A percentile compares a stretch with the other conserved stretches of the same genome.
phyloP scores from a whole-genome alignment of 2,797 vertebrate species.

The Moxostoma hubbsi region DNA sequence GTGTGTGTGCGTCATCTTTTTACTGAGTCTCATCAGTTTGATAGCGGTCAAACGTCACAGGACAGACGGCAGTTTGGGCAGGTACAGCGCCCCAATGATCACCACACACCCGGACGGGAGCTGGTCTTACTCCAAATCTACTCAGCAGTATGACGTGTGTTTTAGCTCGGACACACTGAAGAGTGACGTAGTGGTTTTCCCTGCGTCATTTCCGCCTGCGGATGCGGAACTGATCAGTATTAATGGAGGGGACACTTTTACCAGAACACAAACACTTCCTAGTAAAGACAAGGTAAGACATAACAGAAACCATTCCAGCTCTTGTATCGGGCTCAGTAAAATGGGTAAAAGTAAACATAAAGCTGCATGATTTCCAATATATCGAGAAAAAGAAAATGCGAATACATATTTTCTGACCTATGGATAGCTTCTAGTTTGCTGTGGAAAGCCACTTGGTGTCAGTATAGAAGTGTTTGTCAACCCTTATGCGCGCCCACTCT shows the following conservation, averaged over 20 bases:
- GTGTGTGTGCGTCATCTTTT: no score
- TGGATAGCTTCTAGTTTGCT: neutral
- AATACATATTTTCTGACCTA: neutral
- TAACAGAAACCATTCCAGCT: neutral
- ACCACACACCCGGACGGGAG: no score
- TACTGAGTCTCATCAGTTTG: no score
- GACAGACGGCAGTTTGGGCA: no score
- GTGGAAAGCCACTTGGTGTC: slow-evolving; percentile 47
- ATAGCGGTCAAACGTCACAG: no score
- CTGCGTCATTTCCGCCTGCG: slow-evolving; percentile 10
- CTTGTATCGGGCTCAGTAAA: neutral
- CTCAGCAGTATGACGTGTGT: no score
- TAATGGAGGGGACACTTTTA: slow-evolving; percentile 48
- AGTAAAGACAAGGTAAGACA: slow-evolving; percentile 47
- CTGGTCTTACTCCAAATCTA: no score
- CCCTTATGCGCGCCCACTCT: neutral
- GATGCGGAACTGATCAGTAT: slow-evolving; percentile 51
- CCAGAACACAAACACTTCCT: slow-evolving; percentile 45
- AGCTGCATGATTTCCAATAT: neutral
- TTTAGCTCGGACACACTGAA: no score
- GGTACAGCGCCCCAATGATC: no score
- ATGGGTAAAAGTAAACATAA: neutral
- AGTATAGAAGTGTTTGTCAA: slow-evolving; percentile 17
- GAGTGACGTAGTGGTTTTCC: slow-evolving; percentile 52
- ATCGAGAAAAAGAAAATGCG: neutral